Evolutionary conservation across 2,888 invertebrate genomes (phyloP), one percentile per base, ranked within the genome.

Genomic region (Ramazzottius varieornatus): DNA sequence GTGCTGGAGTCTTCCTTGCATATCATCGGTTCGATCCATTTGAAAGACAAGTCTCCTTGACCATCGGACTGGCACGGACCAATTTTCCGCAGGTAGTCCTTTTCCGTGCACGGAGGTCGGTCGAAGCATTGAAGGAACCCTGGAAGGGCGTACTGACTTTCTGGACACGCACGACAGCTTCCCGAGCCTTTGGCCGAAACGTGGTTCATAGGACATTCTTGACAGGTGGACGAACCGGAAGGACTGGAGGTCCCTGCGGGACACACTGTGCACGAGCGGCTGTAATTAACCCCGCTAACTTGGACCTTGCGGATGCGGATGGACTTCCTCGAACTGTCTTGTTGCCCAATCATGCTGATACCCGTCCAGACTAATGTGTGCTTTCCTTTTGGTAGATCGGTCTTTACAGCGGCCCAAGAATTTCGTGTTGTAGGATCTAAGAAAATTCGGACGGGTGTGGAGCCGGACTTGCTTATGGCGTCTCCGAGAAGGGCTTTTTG

Each of bases 1-100:
- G 68, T 1, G 73, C 75, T 0, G 79, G 74, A 0, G 66, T 76
- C 73, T 24, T 78, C 77, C 32, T 76, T 72, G 71, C 82, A 82
- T 65, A 81, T 77, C 68, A 78, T 76, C 1, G 81, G 81, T 67
- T 78, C 72, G 32, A 81, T 75, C 80, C 81, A 81, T 66, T 77
- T 72, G 72, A 80, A 81, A 32, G 72, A 70, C 1, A 74, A 72
- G 68, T 73, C 72, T 0, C 79, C 79, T 76, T 78, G 32, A 20
- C 68, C 16, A 68, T 68, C 2, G 68, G 69, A 63, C 67, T 69
- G 24, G 68, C 67, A 67, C 64, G 46, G 33, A 66, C 65, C 16
- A 34, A 40, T 20, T 40, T 65, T 33, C 2, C 32, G 33, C 33
- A 64, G 63, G 65, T 33, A 66, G 20, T 32, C 64, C 32, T 74